Evolutionary conservation across 2,797 vertebrate species (phyloP), one percentile per base, ranked within the genome.

Genomic region (Xiphophorus birchmanni): DNA sequence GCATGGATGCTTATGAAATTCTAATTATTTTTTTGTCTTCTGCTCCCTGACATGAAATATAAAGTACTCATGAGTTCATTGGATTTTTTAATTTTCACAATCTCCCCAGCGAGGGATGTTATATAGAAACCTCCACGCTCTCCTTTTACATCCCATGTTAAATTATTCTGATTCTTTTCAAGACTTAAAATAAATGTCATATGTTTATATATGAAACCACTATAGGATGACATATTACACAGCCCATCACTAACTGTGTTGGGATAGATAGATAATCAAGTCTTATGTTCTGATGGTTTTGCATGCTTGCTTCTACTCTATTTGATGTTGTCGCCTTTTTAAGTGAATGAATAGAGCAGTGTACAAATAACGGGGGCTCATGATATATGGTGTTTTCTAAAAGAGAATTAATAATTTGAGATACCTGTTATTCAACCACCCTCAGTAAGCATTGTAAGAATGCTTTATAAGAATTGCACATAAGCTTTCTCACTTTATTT

Each of bases 91-190:
- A 86, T 90, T 88, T 87, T 89, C 79, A 82, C 79, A 87, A 90
- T 91, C 78, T 78, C 80, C 73, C 84, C 79, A 73, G 83, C 60
- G 44, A 80, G 81, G 71, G 77, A 87, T 86, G 87, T 90, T 89
- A 75, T 77, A 74, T 82, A 71, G 75, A 85, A 71, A 29, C 9
- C 35, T 69, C 75, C 82, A 35, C 76, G 65, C 67, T 63, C 81
- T 65, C 52, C 50, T 74, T 87, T 87, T 75, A 86, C 63, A 17
- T 80, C 80, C 82, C 4, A n/a, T 77, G 87, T 17, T 92, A 75
- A 88, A 87, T 90, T 85, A 92, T 94, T 92, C 73, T 88, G 75
- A 94, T 81, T 80, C 84, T 93, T 94, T 90, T 84, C 82, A 10
- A 84, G 89, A 85, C 80, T 87, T 83, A 85, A 90, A 87, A 91